Base-by-base conservation (phyloP, 2,113 vertebrate species). In the Syrmaticus mikado region DNA sequence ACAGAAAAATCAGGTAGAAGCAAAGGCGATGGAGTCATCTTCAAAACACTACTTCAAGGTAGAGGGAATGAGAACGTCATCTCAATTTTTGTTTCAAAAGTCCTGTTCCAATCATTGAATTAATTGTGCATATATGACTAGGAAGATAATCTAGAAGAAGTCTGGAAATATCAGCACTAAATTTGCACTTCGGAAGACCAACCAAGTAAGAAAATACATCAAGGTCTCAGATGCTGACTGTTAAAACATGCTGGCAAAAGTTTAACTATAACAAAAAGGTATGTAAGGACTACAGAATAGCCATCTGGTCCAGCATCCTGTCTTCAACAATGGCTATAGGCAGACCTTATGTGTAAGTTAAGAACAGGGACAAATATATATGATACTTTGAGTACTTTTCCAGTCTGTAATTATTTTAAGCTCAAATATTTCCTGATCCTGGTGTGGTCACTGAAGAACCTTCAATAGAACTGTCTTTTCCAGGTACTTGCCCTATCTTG, bases 261-360 rank as follows among this genome's bases (percentile, higher is more conserved):
- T 25, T 73, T 30, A 82, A 20, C 30, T 58, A 5, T 4, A 80
- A 68, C 43, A 85, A 50, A 46, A 30, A 53, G 43, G 19, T 32
- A 58, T 32, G 32, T 2, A 64, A 19, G 32, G 85, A 24, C 85
- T 85, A 57, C 64, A 83, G 75, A 70, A 62, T 0, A 2, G 22
- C 82, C 89, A 90, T 18, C 81, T 92, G 91, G 46, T 41, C 66
- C 78, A 70, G 67, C 78, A 91, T 91, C 75, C 85, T 94, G 93
- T 36, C 72, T 30, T 80, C 87, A 87, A 77, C 79, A 92, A 91
- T 80, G 64, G 85, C 45, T 65, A 74, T 32, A 70, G 58, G 75
- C 55, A 80, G 60, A 66, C 41, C n/a, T 74, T 45, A 5, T 4
- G 12, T 53, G 67, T 94, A 85, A 89, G 78, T 77, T 80, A 89